A percentile compares a stretch with the other conserved stretches of the same genome.
These are phyloP conservation scores for Notodonta ziczac DNA, from an alignment of 2,888 invertebrate species.

Conservation along the genomic window DNA sequence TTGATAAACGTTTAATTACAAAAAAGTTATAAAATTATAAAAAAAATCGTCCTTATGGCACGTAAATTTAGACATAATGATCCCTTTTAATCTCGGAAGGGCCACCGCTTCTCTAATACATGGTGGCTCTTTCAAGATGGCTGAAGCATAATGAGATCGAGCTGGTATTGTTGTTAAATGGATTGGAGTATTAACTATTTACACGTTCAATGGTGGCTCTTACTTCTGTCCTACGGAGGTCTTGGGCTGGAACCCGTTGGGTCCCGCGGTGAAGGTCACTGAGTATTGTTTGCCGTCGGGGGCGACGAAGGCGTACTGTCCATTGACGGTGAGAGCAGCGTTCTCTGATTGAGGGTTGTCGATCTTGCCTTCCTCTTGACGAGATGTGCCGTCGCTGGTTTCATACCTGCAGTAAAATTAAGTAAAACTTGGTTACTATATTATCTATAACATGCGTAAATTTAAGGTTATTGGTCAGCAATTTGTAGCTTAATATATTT, in stretches of 20 bases:
- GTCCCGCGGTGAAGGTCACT: constrained; percentile 86
- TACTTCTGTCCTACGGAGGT: constrained; percentile 77
- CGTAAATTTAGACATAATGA: constrained; percentile 63
- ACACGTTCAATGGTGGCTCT: constrained; percentile 17
- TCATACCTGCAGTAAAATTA: constrained; percentile 76
- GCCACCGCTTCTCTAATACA: constrained; percentile 9
- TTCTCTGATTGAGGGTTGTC: constrained; percentile 87
- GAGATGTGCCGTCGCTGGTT: constrained; percentile 87
- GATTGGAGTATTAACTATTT: constrained; percentile 45
- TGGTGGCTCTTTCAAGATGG: constrained; percentile 1
- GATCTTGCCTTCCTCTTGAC: constrained; percentile 86
- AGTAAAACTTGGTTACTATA: background rate
- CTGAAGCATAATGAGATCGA: constrained; percentile 56
- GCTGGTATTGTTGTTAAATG: constrained; percentile 21
- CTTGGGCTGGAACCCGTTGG: constrained; percentile 85
- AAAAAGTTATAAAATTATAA: constrained; percentile 63
- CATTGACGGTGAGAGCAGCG: constrained; percentile 86
- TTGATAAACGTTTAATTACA: constrained; percentile 36
- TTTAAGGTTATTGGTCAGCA: too few species aligned
- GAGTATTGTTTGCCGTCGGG: constrained; percentile 87
- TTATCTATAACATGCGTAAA: background rate
- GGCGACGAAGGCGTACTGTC: constrained; percentile 86
- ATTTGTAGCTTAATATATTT: too few species aligned
- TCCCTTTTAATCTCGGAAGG: constrained; percentile 42
- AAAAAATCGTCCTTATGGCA: constrained; percentile 68